These are phyloP conservation scores for Apodemia mormo DNA, from an alignment of 2,888 invertebrate species.

Conservation along the genomic window DNA sequence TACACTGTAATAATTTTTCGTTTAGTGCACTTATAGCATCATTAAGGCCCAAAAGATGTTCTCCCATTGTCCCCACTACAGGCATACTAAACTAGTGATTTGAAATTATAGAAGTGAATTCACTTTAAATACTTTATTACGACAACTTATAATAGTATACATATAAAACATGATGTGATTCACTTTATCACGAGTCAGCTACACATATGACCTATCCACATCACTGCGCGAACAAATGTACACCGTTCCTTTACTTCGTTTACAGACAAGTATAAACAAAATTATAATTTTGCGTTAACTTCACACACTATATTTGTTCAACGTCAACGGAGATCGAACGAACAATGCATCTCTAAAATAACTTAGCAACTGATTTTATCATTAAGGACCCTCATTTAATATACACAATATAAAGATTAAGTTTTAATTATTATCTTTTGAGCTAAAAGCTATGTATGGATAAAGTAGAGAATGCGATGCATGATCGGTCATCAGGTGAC, in stretches of 20 bases:
- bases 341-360: conserved; percentile 48
- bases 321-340: conserved; percentile 70
- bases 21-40: neutral
- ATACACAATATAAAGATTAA: conserved; percentile 31
- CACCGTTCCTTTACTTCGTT: conserved; percentile 54
- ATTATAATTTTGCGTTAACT: conserved; percentile 73
- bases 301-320: conserved; percentile 80
- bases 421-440: conserved; percentile 32
- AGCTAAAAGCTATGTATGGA: conserved; percentile 11
- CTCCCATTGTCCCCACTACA: conserved; percentile 41
- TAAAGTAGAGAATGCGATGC: conserved; percentile 28
- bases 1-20: neutral
- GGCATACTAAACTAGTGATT: conserved; percentile 55
- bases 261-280: conserved; percentile 63
- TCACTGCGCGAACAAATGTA: conserved; percentile 75
- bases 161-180: conserved; percentile 81
- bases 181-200: conserved; percentile 77
- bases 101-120: conserved; percentile 71
- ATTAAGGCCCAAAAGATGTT: neutral
- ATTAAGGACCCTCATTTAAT: conserved; percentile 25
- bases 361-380: conserved; percentile 10
- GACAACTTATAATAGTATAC: conserved; percentile 81
- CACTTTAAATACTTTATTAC: conserved; percentile 82
- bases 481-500: conserved; percentile 63
- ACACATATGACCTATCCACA: conserved; percentile 72